Evolutionary conservation across 2,888 invertebrate species (phyloP), one percentile per base, ranked within the genome.

Genomic region (Latrodectus elegans): DNA sequence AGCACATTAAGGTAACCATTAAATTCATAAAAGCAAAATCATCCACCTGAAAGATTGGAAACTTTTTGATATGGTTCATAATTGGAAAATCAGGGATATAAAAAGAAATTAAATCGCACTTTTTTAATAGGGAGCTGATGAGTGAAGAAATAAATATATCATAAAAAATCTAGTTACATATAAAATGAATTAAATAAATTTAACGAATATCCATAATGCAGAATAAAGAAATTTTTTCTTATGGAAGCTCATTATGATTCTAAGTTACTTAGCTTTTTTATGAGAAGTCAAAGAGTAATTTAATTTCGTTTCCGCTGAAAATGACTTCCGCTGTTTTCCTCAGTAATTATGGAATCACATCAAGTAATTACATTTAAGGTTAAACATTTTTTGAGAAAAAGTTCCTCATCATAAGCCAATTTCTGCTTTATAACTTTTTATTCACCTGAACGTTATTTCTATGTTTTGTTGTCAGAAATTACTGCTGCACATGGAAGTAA

Each of bases 341-440:
- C 60, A n/a, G 60, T 60, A 60, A 60, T 60, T 60, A 60, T 15
- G 60, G 60, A 60, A 60, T 60, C 60, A n/a, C n/a, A 60, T 60
- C 60, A 60, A 60, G 60, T 60, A 60, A 60, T 60, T 60, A 60
- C 60, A 60, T 60, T 60, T 60, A 60, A 60, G 60, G 60, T n/a
- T 60, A n/a, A 15, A 38, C n/a, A 14, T 55, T 60, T 60, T 60
- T 60, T 10, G 6, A 60, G n/a, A 60, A 60, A 60, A 60, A 60
- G n/a, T 15, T 60, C n/a, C 60, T 60, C 60, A 60, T 60, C 60
- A 60, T 60, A 60, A 60, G 60, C 12, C 60, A 60, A 60, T 60
- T 60, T 9, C n/a, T 12, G 12, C 60, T 15, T 60, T 60, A 60
- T 60, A 15, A 11, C n/a, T 1, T 10, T 60, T 60, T 60, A 60